Evolutionary conservation across 2,888 invertebrate species (phyloP).

Genomic region (Mystacides longicornis): DNA sequence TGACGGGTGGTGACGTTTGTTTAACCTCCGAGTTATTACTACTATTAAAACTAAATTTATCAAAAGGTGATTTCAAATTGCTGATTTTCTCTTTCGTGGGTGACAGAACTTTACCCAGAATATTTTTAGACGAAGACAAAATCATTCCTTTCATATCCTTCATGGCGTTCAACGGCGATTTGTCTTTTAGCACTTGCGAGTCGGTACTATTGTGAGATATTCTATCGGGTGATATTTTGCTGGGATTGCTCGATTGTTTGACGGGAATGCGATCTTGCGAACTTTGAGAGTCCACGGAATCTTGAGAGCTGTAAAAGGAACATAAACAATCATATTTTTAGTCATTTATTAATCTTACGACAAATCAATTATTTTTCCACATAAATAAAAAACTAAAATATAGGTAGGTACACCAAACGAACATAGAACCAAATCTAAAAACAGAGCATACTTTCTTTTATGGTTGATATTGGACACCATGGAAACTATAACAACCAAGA

Average conservation of each 20-base stretch:
- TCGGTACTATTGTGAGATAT: slow-evolving; percentile 3
- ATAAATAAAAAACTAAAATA: too few relatives aligned
- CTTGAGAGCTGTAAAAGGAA: slow-evolving; percentile 28
- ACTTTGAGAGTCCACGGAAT: slow-evolving; percentile 30
- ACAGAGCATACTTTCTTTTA: too few relatives aligned
- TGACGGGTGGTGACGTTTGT: neutral
- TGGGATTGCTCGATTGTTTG: slow-evolving; percentile 26
- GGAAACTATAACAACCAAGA: too few relatives aligned
- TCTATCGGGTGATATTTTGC: slow-evolving; percentile 28
- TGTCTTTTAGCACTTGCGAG: slow-evolving; percentile 35
- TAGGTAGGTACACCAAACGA: too few relatives aligned
- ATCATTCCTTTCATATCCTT: slow-evolving; percentile 67
- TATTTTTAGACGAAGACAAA: slow-evolving; percentile 59
- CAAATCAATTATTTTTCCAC: too few relatives aligned
- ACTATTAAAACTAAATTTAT: slow-evolving; percentile 29
- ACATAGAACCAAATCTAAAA: too few relatives aligned
- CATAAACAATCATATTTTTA: too few relatives aligned
- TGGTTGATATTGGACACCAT: too few relatives aligned
- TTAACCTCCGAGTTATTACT: neutral
- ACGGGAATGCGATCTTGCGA: slow-evolving; percentile 32
- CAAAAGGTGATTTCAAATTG: slow-evolving; percentile 16
- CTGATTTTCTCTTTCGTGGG: slow-evolving; percentile 61
- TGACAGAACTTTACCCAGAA: slow-evolving; percentile 68
- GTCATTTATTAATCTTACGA: too few relatives aligned
- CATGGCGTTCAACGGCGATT: slow-evolving; percentile 50